A percentile compares a stretch with the other conserved stretches of the same genome.
These are phyloP conservation scores for Porites rus DNA, from an alignment of 92 coral and sea anemone genomes.

Conservation along the genomic window DNA sequence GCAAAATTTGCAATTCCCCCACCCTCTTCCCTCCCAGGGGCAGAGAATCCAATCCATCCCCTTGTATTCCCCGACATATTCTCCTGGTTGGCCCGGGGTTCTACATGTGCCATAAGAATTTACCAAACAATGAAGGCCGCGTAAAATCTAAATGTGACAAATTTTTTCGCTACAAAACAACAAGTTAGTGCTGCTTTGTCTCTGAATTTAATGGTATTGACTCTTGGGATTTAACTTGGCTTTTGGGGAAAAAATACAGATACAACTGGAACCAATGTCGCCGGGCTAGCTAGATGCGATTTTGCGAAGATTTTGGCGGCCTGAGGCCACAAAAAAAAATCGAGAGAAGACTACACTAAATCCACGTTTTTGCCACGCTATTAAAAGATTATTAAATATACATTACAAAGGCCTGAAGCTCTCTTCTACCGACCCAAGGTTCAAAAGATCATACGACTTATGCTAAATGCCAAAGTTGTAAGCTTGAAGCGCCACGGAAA, in stretches of 20 bases:
- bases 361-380: too few species aligned
- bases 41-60: too few species aligned
- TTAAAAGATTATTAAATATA: too few species aligned
- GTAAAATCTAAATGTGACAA: background rate
- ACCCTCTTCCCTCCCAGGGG: too few species aligned
- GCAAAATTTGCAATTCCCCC: too few species aligned
- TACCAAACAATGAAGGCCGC: slow-evolving; percentile 11
- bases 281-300: slow-evolving; percentile 35
- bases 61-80: too few species aligned
- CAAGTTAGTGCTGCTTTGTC: background rate
- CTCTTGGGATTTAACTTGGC: slow-evolving; percentile 31
- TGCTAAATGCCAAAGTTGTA: slow-evolving; percentile 38
- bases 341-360: too few species aligned
- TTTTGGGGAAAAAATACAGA: slow-evolving; percentile 25
- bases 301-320: slow-evolving; percentile 35
- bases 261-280: slow-evolving; percentile 48
- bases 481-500: slow-evolving; percentile 54
- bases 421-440: slow-evolving; percentile 24
- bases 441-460: slow-evolving; percentile 36
- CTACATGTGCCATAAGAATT: background rate
- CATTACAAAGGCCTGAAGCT: slow-evolving; percentile 29
- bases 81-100: too few species aligned
- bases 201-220: background rate
- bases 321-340: too few species aligned
- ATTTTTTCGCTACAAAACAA: background rate